phyloP scores from a whole-genome alignment of 1,140 invertebrate species.

The Drosophila pseudoananassae region DNA sequence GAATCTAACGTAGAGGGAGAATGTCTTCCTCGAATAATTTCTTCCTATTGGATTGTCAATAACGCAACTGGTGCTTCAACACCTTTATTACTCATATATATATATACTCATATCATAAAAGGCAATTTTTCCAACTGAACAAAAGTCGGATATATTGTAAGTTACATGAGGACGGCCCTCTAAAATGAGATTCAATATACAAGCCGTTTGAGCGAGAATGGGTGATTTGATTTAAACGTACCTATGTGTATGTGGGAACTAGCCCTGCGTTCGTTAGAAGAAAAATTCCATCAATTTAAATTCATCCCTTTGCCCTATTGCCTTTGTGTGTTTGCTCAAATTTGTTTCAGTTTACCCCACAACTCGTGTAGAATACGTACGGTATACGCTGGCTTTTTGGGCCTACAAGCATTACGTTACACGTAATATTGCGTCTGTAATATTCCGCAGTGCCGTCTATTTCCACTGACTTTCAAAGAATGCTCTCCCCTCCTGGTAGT shows the following conservation, averaged over 20 bases:
- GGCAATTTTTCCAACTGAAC: background rate
- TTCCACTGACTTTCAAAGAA: slow-evolving; percentile 4
- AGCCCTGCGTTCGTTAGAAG: background rate
- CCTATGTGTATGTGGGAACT: too few relatives aligned
- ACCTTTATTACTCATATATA: too few relatives aligned
- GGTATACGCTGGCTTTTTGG: background rate
- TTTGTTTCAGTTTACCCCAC: background rate
- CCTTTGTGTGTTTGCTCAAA: background rate
- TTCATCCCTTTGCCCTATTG: background rate
- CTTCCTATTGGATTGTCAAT: slow-evolving; percentile 37
- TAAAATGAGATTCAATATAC: background rate
- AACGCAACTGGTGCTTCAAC: background rate
- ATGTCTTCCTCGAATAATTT: slow-evolving; percentile 54
- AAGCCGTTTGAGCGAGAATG: background rate
- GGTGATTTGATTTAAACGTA: too few relatives aligned
- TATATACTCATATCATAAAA: too few relatives aligned
- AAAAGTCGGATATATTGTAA: too few relatives aligned
- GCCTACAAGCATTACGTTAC: background rate
- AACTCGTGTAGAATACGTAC: background rate
- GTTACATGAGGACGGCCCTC: background rate
- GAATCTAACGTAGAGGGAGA: background rate
- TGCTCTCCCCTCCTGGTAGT: slow-evolving; percentile 31
- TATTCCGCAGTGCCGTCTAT: background rate
- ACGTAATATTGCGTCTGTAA: background rate
- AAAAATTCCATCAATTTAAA: background rate